phyloP scores from a whole-genome alignment of 1,140 invertebrate genomes.

The Acromyrmex heyeri region DNA sequence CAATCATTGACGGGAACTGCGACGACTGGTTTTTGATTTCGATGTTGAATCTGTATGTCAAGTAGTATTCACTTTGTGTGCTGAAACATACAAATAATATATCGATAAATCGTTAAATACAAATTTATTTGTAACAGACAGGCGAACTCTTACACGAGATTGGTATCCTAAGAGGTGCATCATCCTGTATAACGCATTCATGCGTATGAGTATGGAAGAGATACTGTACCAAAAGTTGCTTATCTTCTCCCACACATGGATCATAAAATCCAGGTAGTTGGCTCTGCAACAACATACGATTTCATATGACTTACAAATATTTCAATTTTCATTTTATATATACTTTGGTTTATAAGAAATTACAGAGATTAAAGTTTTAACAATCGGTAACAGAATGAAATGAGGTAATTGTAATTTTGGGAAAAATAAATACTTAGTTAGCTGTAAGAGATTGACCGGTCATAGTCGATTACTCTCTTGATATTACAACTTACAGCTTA shows the following conservation, averaged over 20 bases:
- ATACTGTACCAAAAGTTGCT: conserved; percentile 95
- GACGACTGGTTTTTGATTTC: conserved; percentile 62
- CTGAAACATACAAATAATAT: conserved; percentile 79
- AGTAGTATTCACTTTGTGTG: conserved; percentile 86
- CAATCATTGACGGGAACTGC: conserved; percentile 37
- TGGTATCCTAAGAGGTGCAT: conserved; percentile 93
- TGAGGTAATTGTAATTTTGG: no score
- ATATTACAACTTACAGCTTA: no score
- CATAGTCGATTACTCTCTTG: no score
- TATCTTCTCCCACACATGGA: conserved; percentile 97
- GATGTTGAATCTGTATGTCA: conserved; percentile 79
- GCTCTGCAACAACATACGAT: conserved; percentile 89
- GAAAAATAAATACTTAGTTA: no score
- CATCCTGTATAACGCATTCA: conserved; percentile 93
- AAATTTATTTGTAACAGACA: conserved; percentile 7
- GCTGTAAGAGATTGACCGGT: no score
- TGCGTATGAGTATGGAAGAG: conserved; percentile 93
- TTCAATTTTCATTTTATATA: background rate
- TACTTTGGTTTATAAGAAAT: background rate
- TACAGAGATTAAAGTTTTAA: background rate
- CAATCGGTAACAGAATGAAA: no score
- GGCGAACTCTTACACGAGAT: conserved; percentile 87
- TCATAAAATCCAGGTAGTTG: conserved; percentile 99
- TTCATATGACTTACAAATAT: conserved; percentile 32
- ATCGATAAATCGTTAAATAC: conserved; percentile 5